Evolutionary conservation across 2,113 vertebrate species (phyloP), one percentile per base, ranked within the genome.

Genomic region (Vulpes lagopus): DNA sequence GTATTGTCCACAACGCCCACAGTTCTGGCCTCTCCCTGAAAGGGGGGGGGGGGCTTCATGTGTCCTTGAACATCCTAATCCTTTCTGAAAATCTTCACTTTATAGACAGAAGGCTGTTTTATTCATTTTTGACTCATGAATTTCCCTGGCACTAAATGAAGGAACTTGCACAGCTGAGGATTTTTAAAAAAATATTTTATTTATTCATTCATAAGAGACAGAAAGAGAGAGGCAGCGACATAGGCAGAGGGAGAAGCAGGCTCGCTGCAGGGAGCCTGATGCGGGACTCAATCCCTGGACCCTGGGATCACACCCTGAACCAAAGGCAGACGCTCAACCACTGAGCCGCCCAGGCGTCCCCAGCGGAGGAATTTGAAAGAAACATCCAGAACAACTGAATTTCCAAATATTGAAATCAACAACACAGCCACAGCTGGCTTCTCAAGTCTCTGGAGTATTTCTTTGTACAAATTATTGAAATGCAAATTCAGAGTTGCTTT

Each of bases 11-110:
- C 6, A 0, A 5, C 0, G 17, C 65, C 53, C 6, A 0, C 25
- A 30, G 73, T 0, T 4, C 11, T 11, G 16, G 35, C 49, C 7
- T 27, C n/a, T 5, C 0, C 17, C 23, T 2, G 43, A 9, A 3
- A 14, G 0, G 4, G 11, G 2, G 0, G 0, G 43, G 43, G 6
- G 43, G 5, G 6, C 10, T 5, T 32, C 4, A 0, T 3, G 0
- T 5, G 3, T n/a, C 35, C 14, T 0, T 17, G 38, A 14, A 3
- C 2, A 5, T 5, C 43, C 23, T 67, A 11, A n/a, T 19, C 23
- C 30, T n/a, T 57, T 64, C 60, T n/a, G n/a, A 57, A 22, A 55
- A 10, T 2, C 8, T 20, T 84, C 0, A 4, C 49, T 69, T 88
- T 4, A 6, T 38, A 8, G 38, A 19, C 51, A 83, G 59, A 57